Percentiles rank a stretch among this genome's conserved stretches.
These are phyloP conservation scores for Phytoseiulus persimilis DNA, from an alignment of 2,888 invertebrate genomes.

Conservation along the genomic window DNA sequence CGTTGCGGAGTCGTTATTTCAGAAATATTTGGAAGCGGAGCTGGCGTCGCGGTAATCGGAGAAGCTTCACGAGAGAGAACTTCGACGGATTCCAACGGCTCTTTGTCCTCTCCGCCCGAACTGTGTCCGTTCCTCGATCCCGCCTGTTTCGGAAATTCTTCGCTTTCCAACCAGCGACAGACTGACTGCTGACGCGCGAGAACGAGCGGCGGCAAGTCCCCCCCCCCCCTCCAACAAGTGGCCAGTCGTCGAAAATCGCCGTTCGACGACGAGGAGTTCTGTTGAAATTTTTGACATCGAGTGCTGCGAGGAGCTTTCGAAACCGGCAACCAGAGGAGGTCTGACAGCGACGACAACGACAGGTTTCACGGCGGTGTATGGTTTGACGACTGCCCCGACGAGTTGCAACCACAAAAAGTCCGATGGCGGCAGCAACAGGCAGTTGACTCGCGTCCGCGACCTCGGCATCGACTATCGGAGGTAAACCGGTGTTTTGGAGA, in stretches of 20 bases:
- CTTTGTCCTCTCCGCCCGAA: too few relatives aligned
- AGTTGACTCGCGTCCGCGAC: neutral
- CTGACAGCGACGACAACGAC: neutral
- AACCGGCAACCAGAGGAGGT: neutral
- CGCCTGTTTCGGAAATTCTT: neutral
- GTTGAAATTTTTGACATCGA: neutral
- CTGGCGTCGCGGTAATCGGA: too few relatives aligned
- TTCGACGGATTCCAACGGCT: too few relatives aligned
- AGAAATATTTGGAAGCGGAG: too few relatives aligned
- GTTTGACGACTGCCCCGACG: neutral
- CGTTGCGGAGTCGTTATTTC: neutral
- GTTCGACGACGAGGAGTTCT: neutral
- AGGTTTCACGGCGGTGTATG: neutral
- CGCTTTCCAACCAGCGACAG: neutral
- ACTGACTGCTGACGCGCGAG: neutral
- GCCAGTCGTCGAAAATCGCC: neutral
- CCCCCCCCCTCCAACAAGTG: neutral
- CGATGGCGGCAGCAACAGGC: neutral
- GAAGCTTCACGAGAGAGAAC: too few relatives aligned
- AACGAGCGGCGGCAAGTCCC: neutral
- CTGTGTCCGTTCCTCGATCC: too few relatives aligned
- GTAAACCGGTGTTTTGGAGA: neutral
- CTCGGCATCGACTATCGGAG: neutral
- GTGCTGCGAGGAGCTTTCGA: neutral
- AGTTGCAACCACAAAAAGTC: neutral